These are phyloP conservation scores for Hycleus phaleratus DNA, from an alignment of 1,140 invertebrate genomes.

Conservation along the genomic window DNA sequence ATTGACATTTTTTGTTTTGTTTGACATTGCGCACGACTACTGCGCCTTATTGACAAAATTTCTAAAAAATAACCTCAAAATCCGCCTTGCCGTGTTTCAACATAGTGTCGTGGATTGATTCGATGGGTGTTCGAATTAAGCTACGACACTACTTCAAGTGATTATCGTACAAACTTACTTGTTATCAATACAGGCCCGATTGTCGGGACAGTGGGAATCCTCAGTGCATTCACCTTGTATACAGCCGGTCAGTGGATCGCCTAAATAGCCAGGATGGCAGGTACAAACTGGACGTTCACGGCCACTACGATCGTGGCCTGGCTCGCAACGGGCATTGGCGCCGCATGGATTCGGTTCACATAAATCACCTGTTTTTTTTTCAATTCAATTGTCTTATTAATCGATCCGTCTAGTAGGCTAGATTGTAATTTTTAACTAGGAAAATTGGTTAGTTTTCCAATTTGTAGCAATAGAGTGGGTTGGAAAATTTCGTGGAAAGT, in stretches of 20 bases:
- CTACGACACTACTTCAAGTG: background rate
- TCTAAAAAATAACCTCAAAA: background rate
- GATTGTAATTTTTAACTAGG: too few relatives aligned
- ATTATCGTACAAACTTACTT: constrained; percentile 29
- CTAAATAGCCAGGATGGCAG: constrained; percentile 69
- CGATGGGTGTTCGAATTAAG: background rate
- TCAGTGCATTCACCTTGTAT: constrained; percentile 65
- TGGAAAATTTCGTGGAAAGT: too few relatives aligned
- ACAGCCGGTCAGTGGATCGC: constrained; percentile 67
- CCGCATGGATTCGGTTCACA: constrained; percentile 82
- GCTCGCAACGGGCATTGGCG: constrained; percentile 69
- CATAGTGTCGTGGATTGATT: background rate
- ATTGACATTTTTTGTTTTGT: too few relatives aligned
- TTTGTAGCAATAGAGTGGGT: too few relatives aligned
- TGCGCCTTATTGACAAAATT: too few relatives aligned
- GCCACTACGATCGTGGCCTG: constrained; percentile 70
- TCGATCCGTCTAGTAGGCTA: too few relatives aligned
- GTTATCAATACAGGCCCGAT: constrained; percentile 65
- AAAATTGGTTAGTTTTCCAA: too few relatives aligned
- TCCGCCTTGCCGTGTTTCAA: background rate
- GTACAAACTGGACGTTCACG: constrained; percentile 76
- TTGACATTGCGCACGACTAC: too few relatives aligned
- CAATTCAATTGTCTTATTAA: too few relatives aligned
- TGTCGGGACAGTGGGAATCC: constrained; percentile 64
- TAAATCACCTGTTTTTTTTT: constrained; percentile 54